A percentile compares a stretch with the other conserved stretches of the same genome.
Conservation (phyloP, 2,113 vertebrate species). For the Aleadryas rufinucha region DNA sequence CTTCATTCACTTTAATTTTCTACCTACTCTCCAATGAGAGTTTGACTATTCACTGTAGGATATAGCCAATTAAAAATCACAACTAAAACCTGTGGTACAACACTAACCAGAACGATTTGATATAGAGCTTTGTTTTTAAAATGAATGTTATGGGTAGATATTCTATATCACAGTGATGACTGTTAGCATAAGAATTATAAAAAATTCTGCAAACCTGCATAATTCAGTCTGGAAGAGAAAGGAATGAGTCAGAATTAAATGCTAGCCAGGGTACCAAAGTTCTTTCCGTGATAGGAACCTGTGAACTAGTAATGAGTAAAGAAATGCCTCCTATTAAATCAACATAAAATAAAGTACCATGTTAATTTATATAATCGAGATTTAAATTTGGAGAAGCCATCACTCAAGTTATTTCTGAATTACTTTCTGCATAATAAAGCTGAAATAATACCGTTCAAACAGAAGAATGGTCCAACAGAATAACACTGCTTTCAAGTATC, state of each 20-base stretch:
- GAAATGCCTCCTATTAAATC: background rate
- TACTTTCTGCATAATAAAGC: background rate
- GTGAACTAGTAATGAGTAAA: background rate
- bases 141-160: background rate
- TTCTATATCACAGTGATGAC: background rate
- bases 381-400: background rate
- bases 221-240: background rate
- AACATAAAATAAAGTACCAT: background rate
- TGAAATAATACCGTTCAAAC: background rate
- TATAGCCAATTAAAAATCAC: background rate
- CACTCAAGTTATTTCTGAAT: background rate
- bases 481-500: background rate
- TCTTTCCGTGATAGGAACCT: background rate
- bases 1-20: background rate
- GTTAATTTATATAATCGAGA: background rate
- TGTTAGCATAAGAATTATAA: background rate
- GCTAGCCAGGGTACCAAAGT: background rate
- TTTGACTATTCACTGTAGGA: background rate
- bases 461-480: background rate
- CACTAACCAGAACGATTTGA: background rate
- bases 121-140: background rate
- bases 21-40: background rate
- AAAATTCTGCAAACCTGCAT: background rate
- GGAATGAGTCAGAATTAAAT: background rate
- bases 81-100: background rate